phyloP scores from a whole-genome alignment of 1,140 invertebrate species.

The Atta cephalotes region DNA sequence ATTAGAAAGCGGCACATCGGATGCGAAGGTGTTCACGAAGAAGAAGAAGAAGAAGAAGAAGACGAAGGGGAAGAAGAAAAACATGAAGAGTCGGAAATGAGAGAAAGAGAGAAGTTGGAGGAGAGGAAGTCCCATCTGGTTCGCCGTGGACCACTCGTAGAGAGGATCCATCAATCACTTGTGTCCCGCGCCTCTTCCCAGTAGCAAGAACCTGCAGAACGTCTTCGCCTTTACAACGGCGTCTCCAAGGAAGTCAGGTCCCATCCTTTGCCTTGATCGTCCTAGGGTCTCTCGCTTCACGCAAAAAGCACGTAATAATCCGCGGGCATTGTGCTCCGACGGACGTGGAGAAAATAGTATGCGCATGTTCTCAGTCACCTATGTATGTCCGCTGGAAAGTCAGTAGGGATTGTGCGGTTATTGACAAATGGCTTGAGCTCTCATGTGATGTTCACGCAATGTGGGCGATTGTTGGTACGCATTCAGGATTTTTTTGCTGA shows the following conservation, averaged over 20 bases:
- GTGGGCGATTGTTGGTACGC: neutral
- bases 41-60: slow-evolving; percentile 42
- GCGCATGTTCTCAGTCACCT: slow-evolving; percentile 59
- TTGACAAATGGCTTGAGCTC: slow-evolving; percentile 51
- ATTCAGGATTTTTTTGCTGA: neutral
- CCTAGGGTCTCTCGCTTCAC: slow-evolving; percentile 66
- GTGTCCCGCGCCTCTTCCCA: slow-evolving; percentile 79
- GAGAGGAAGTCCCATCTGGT: slow-evolving; percentile 79
- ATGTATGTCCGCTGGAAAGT: slow-evolving; percentile 16
- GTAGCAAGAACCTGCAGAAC: slow-evolving; percentile 81
- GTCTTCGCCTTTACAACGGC: slow-evolving; percentile 76
- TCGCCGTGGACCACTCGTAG: slow-evolving; percentile 78
- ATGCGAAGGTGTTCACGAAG: slow-evolving; percentile 68
- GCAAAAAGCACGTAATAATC: slow-evolving; percentile 80
- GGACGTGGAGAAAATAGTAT: slow-evolving; percentile 60
- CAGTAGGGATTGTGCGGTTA: slow-evolving; percentile 35
- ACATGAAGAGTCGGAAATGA: neutral
- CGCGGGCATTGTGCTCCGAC: slow-evolving; percentile 65
- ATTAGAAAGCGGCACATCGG: slow-evolving; percentile 77
- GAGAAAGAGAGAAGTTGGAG: slow-evolving; percentile 48
- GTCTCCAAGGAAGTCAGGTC: slow-evolving; percentile 75
- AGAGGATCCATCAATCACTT: slow-evolving; percentile 82
- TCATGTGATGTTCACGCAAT: neutral
- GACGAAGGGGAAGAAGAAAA: slow-evolving; percentile 39
- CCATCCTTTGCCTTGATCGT: slow-evolving; percentile 71